phyloP scores from a whole-genome alignment of 2,113 vertebrate genomes.

The Melanostigma gelatinosum region DNA sequence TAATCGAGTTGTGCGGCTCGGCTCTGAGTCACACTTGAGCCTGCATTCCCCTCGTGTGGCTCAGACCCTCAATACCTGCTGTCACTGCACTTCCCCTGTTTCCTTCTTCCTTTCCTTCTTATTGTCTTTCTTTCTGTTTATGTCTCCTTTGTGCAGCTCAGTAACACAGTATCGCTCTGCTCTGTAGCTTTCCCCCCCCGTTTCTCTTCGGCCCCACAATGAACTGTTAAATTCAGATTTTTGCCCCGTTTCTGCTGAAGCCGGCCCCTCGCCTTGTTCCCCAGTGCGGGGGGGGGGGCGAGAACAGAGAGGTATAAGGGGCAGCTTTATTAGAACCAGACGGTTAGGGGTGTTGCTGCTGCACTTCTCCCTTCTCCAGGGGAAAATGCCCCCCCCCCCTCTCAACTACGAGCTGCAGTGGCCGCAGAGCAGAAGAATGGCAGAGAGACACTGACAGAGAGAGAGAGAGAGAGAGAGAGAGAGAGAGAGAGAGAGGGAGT shows the following conservation, averaged over 20 bases:
- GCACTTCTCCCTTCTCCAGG: slow-evolving; percentile 48
- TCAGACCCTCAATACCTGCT: slow-evolving; percentile 62
- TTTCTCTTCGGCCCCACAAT: slow-evolving; percentile 53
- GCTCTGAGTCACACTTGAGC: slow-evolving; percentile 70
- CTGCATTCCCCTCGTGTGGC: slow-evolving; percentile 49
- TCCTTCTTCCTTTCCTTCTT: neutral
- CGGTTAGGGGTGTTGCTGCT: slow-evolving; percentile 79
- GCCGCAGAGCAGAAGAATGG: slow-evolving; percentile 31
- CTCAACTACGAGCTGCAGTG: slow-evolving; percentile 36
- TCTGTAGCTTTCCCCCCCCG: slow-evolving; percentile 26
- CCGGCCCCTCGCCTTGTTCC: slow-evolving; percentile 71
- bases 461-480: slow-evolving; percentile 18
- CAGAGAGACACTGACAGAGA: slow-evolving; percentile 42
- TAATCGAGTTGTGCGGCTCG: slow-evolving; percentile 54
- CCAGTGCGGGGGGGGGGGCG: slow-evolving; percentile 34
- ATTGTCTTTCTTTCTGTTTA: slow-evolving; percentile 2
- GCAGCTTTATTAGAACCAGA: slow-evolving; percentile 85
- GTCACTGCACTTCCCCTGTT: slow-evolving; percentile 20
- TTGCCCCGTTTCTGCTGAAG: slow-evolving; percentile 56
- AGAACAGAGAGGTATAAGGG: slow-evolving; percentile 65
- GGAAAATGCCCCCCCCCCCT: slow-evolving; percentile 61
- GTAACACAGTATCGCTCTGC: slow-evolving; percentile 22
- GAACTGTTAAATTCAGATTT: slow-evolving; percentile 60
- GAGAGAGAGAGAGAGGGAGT: slow-evolving; percentile 52
- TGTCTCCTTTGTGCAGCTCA: slow-evolving; percentile 6